Conservation (phyloP, 2,797 vertebrate species). For the Lates japonicus region DNA sequence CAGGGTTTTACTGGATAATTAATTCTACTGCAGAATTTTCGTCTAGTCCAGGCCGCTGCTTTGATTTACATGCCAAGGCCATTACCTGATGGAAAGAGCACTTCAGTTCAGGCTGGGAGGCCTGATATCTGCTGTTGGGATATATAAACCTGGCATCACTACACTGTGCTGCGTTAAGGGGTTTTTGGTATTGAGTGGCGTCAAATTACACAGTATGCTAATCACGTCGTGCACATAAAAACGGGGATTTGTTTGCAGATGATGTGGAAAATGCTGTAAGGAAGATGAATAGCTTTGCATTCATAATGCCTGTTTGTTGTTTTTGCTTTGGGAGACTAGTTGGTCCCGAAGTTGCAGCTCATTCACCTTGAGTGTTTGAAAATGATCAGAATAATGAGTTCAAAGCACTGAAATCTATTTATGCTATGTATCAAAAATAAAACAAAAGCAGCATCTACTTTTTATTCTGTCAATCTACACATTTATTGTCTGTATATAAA, state of each 20-base stretch:
- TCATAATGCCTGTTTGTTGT: constrained; percentile 17
- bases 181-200: constrained; percentile 33
- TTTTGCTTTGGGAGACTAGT: neutral
- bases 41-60: constrained; percentile 29
- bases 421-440: neutral
- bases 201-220: constrained; percentile 48
- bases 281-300: constrained; percentile 39
- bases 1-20: constrained; percentile 37
- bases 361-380: neutral
- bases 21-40: constrained; percentile 43
- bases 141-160: constrained; percentile 34
- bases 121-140: constrained; percentile 26
- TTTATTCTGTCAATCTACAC: neutral
- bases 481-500: neutral
- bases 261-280: constrained; percentile 27
- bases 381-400: constrained; percentile 5
- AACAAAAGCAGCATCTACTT: neutral
- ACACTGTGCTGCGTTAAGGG: constrained; percentile 41
- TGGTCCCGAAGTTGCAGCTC: constrained; percentile 16
- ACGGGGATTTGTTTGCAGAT: constrained; percentile 12
- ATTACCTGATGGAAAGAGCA: constrained; percentile 36
- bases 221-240: constrained; percentile 28
- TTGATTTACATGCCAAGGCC: constrained; percentile 51
- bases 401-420: neutral
- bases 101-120: constrained; percentile 20